Percentiles rank a stretch among this genome's conserved stretches.
Evolutionary conservation across 2,113 vertebrate species (phyloP).

Genomic region (Antechinus flavipes): DNA sequence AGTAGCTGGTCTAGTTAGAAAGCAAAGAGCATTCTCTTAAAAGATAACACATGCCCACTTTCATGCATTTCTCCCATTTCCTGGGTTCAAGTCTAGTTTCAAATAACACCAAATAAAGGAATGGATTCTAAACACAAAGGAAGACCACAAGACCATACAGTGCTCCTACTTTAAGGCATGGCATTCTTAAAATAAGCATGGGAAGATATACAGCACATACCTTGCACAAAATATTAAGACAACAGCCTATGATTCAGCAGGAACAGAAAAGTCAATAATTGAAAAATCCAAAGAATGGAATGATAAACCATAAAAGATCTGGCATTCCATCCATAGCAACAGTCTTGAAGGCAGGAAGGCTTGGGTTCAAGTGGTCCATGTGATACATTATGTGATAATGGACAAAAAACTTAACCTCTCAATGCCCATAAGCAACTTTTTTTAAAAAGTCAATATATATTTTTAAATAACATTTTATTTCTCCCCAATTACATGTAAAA

Average conservation of each 20-base stretch:
- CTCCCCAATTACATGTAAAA: not conserved
- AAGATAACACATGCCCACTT: conserved; percentile 74
- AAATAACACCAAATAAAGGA: conserved; percentile 71
- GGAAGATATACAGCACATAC: conserved; percentile 11
- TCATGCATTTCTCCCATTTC: conserved; percentile 74
- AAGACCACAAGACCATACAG: conserved; percentile 42
- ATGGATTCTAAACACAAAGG: conserved; percentile 74
- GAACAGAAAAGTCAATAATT: not conserved
- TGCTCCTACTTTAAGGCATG: not conserved
- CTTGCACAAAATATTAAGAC: conserved; percentile 17
- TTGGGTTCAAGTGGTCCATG: not conserved
- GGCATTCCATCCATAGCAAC: not conserved
- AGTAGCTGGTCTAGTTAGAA: conserved; percentile 76
- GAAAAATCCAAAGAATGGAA: conserved; percentile 10
- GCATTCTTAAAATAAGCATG: conserved; percentile 45
- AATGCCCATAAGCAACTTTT: not conserved
- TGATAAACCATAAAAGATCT: not conserved
- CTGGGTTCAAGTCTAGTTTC: conserved; percentile 60
- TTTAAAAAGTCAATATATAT: too few relatives aligned
- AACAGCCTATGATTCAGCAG: not conserved
- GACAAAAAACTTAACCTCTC: not conserved
- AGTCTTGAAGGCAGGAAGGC: not conserved
- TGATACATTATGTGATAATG: not conserved
- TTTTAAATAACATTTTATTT: not conserved
- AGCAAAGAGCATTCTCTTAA: conserved; percentile 65